phyloP scores from a whole-genome alignment of 2,113 vertebrate species.

The Oncorhynchus keta region DNA sequence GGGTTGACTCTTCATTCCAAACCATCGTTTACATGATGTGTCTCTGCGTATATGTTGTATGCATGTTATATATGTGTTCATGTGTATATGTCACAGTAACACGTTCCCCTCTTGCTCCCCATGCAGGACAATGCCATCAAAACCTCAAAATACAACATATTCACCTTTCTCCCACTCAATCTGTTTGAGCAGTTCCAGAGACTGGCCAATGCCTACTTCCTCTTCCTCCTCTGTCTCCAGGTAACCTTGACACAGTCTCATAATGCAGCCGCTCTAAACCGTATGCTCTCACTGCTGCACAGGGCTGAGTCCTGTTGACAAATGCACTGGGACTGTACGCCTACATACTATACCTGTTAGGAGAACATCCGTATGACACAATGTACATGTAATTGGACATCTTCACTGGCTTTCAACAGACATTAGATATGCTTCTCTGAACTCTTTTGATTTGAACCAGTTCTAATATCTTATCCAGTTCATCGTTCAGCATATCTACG shows the following conservation, averaged over 20 bases:
- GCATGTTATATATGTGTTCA: too few relatives aligned
- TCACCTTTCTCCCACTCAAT: slow-evolving; percentile 93
- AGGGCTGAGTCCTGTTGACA: not conserved
- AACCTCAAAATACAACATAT: slow-evolving; percentile 89
- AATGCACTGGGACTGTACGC: not conserved
- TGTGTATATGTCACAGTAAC: not conserved
- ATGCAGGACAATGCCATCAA: slow-evolving; percentile 88
- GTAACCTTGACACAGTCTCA: slow-evolving; percentile 56
- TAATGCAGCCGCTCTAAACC: not conserved
- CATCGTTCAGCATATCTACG: too few relatives aligned
- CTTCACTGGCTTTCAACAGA: too few relatives aligned
- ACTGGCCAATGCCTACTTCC: slow-evolving; percentile 94
- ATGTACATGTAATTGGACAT: too few relatives aligned
- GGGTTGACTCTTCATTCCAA: too few relatives aligned
- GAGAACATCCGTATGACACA: too few relatives aligned
- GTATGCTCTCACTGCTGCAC: not conserved
- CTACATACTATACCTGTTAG: not conserved
- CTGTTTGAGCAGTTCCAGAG: slow-evolving; percentile 94
- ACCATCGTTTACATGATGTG: not conserved
- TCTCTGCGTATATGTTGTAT: not conserved
- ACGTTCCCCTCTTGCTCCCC: slow-evolving; percentile 30
- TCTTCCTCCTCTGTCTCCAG: slow-evolving; percentile 87
- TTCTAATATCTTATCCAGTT: too few relatives aligned
- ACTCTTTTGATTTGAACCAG: too few relatives aligned
- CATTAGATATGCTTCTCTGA: too few relatives aligned